A percentile compares a stretch with the other conserved stretches of the same genome.
phyloP scores from a whole-genome alignment of 64 coral and sea anemone genomes.

The Montipora efflorescens region DNA sequence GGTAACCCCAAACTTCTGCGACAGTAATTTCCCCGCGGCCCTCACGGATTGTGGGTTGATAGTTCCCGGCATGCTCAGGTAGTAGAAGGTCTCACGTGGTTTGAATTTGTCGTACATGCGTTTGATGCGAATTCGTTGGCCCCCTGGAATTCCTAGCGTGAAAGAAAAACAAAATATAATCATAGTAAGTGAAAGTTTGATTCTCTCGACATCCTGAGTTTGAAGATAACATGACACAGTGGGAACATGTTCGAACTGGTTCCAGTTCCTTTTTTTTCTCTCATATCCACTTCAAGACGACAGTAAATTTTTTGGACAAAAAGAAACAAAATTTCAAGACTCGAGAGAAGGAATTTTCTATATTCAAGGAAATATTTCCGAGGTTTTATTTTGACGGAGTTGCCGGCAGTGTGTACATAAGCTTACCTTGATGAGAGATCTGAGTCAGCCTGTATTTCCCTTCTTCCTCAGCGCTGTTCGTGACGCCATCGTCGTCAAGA shows the following conservation, averaged over 20 bases:
- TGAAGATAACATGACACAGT: neutral
- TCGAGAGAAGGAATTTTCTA: neutral
- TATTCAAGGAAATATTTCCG: neutral
- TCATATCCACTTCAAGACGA: neutral
- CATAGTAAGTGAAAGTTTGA: neutral
- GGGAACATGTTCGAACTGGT: neutral
- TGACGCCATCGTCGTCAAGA: slow-evolving; percentile 79
- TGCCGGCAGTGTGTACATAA: neutral
- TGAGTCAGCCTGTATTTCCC: slow-evolving; percentile 59
- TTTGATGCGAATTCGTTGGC: slow-evolving; percentile 64
- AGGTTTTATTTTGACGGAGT: neutral
- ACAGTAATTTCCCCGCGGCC: neutral
- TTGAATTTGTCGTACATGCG: slow-evolving; percentile 68
- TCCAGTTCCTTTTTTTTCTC: neutral
- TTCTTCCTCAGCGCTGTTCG: slow-evolving; percentile 46
- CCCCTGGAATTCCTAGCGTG: slow-evolving; percentile 44
- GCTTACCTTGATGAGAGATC: slow-evolving; percentile 71
- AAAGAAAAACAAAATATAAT: neutral
- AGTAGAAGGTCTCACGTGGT: slow-evolving; percentile 72
- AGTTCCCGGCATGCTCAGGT: slow-evolving; percentile 63
- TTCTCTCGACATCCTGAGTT: neutral
- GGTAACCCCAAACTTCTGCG: slow-evolving; percentile 42
- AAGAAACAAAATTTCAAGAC: neutral
- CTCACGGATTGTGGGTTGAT: slow-evolving; percentile 54
- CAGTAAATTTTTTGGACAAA: neutral